phyloP scores from a whole-genome alignment of 92 coral and sea anemone species.

The Phenganax subtilis region DNA sequence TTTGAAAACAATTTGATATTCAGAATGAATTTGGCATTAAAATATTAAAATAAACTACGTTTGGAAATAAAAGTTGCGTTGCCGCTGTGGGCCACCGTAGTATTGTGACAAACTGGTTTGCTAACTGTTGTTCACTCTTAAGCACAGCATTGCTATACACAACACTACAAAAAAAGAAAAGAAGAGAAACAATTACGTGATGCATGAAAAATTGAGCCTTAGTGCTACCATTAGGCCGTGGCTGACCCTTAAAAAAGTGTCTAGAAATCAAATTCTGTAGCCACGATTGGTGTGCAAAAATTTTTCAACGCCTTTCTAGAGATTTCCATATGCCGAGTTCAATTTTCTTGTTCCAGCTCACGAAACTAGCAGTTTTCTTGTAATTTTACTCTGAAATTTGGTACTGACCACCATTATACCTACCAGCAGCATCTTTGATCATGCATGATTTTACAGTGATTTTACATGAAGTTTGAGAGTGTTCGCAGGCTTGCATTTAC shows the following conservation, averaged over 20 bases:
- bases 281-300: slow-evolving; percentile 1
- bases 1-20: background rate
- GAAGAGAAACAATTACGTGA: background rate
- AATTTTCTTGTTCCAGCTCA: slow-evolving; percentile 5
- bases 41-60: background rate
- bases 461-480: background rate
- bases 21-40: background rate
- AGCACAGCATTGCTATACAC: background rate
- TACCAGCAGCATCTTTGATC: background rate
- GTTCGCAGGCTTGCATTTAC: background rate
- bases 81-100: no score
- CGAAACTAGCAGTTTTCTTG: background rate
- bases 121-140: background rate
- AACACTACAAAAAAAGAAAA: background rate
- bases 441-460: background rate
- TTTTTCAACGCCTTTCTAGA: background rate
- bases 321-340: slow-evolving; percentile 11
- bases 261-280: background rate
- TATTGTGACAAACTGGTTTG: background rate
- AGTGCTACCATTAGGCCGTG: background rate
- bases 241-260: no score
- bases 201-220: background rate
- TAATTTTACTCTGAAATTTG: background rate
- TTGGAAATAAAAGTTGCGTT: no score
- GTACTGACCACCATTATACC: background rate